These are phyloP conservation scores for Timema podura DNA, from an alignment of 2,888 invertebrate genomes.

Conservation along the genomic window DNA sequence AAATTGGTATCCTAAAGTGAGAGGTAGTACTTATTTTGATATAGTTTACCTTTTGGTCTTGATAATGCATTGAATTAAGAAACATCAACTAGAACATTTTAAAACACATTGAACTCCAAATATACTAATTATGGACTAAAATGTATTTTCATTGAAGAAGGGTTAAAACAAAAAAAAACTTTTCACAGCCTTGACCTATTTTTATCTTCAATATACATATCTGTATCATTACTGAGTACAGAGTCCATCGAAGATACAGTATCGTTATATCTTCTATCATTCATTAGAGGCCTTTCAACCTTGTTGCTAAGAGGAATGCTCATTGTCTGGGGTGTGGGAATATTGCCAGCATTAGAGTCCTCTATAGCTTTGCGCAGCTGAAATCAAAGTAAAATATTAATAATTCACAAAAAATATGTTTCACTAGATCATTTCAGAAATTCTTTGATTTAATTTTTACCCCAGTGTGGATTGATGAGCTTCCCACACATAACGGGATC, in stretches of 20 bases:
- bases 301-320: conserved; percentile 17
- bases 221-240: conserved; percentile 28
- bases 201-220: conserved; percentile 27
- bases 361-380: conserved; percentile 84
- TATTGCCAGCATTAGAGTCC: conserved; percentile 77
- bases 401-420: background rate
- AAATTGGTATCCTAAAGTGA: too few relatives aligned
- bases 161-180: background rate
- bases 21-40: too few relatives aligned
- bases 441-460: too few relatives aligned
- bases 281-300: conserved; percentile 19
- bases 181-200: conserved; percentile 14
- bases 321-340: conserved; percentile 41
- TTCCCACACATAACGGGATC: too few relatives aligned
- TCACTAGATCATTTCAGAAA: too few relatives aligned
- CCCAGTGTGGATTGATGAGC: too few relatives aligned
- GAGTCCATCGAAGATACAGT: conserved; percentile 32
- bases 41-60: too few relatives aligned
- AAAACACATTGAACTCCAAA: too few relatives aligned
- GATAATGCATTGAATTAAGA: too few relatives aligned
- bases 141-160: too few relatives aligned
- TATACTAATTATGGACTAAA: too few relatives aligned
- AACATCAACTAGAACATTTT: too few relatives aligned
- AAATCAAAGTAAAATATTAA: conserved; percentile 30
- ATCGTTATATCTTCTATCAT: conserved; percentile 24